Evolutionary conservation across 35 echinoderm and acorn worm genomes (phyloP).

Genomic region (Lytechinus pictus): DNA sequence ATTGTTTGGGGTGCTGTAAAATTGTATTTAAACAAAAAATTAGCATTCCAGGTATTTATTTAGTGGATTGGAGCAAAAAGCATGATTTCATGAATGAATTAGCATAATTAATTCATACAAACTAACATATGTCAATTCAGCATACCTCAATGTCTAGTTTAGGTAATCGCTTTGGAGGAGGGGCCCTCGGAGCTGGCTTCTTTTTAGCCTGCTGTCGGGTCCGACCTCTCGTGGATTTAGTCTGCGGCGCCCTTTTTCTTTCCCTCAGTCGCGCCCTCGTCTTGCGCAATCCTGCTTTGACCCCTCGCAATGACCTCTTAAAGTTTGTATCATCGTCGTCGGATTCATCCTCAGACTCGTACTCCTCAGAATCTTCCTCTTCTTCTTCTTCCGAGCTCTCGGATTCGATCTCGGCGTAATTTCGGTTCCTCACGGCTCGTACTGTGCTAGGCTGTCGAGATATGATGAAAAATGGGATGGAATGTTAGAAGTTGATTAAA

Average conservation of each 20-base stretch:
- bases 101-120: too few species aligned
- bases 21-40: too few species aligned
- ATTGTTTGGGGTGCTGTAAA: too few species aligned
- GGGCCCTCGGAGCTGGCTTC: background rate
- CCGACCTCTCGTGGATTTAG: background rate
- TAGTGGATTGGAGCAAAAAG: too few species aligned
- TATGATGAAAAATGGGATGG: too few species aligned
- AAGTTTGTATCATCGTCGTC: constrained; percentile 54
- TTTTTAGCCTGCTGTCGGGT: background rate
- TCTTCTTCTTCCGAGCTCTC: constrained; percentile 45
- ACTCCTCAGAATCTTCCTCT: background rate
- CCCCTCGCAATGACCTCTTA: background rate
- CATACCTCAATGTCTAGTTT: background rate
- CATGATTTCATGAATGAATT: too few species aligned
- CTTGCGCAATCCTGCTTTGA: background rate
- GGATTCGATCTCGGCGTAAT: constrained; percentile 47
- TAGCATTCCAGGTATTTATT: too few species aligned
- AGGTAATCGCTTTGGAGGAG: background rate
- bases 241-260: background rate
- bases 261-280: background rate
- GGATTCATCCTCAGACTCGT: constrained; percentile 63
- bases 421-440: background rate
- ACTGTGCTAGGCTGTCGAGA: background rate
- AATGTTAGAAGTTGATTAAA: too few species aligned
- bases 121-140: too few species aligned